Percentiles rank a stretch among this genome's conserved stretches.
Evolutionary conservation across 2,113 vertebrate species (phyloP).

Genomic region (Oceanodroma tethys): DNA sequence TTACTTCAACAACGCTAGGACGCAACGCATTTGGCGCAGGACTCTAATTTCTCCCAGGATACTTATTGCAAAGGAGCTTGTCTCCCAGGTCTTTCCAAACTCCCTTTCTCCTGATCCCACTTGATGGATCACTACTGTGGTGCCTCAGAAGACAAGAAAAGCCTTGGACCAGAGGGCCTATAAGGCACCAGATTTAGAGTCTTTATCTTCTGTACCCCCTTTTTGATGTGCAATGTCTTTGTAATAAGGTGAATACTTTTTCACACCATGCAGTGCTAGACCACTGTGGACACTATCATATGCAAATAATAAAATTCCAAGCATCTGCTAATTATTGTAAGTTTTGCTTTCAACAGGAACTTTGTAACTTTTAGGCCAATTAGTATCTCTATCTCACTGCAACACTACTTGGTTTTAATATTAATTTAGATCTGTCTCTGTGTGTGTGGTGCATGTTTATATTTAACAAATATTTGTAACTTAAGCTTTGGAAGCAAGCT

Average conservation of each 20-base stretch:
- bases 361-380: background rate
- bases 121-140: background rate
- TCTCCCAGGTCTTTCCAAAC: background rate
- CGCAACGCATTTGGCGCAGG: rapidly evolving
- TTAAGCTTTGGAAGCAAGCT: background rate
- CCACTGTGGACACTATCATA: background rate
- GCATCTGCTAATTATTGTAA: background rate
- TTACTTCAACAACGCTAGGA: background rate
- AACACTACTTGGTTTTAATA: background rate
- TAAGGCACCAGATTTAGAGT: background rate
- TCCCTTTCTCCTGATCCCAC: background rate
- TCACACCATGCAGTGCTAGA: background rate
- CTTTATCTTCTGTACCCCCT: background rate
- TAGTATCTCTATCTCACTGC: background rate
- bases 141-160: background rate
- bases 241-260: background rate
- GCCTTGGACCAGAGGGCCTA: background rate
- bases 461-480: background rate
- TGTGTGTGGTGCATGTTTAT: background rate
- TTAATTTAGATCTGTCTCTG: background rate
- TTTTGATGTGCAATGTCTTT: background rate
- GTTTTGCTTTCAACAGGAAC: background rate
- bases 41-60: background rate
- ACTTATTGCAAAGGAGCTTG: background rate
- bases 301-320: background rate